Evolutionary conservation across 2,888 invertebrate genomes (phyloP).

Genomic region (Trachelus troglodyta): DNA sequence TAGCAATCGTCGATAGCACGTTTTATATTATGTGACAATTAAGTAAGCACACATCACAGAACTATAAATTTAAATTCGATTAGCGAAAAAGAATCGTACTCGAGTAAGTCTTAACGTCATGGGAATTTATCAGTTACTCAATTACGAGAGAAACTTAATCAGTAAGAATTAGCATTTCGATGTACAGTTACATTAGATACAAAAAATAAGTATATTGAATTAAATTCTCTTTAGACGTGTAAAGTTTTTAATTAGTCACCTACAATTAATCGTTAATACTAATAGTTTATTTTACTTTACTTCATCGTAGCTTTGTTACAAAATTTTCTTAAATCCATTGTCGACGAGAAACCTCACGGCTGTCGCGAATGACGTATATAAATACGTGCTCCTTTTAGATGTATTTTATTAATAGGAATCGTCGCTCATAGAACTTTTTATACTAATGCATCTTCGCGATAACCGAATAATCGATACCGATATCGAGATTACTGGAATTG

Average conservation of each 20-base stretch:
- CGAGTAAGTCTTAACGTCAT: not conserved
- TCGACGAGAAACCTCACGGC: not conserved
- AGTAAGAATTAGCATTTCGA: not conserved
- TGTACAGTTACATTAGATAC: conserved; percentile 3
- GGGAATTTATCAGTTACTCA: not conserved
- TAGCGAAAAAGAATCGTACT: not conserved
- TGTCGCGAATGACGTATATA: not conserved
- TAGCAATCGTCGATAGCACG: not conserved
- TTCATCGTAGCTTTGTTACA: conserved; percentile 2
- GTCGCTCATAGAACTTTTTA: conserved; percentile 32
- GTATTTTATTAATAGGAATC: conserved; percentile 29
- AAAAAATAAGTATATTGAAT: not conserved
- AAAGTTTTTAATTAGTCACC: not conserved
- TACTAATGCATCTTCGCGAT: conserved; percentile 32
- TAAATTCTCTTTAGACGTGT: not conserved
- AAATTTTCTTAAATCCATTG: not conserved
- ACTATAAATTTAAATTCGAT: not conserved
- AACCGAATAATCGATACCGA: conserved; percentile 15
- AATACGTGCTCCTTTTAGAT: conserved; percentile 5
- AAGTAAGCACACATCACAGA: not conserved
- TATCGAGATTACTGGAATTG: conserved; percentile 25
- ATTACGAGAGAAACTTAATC: not conserved
- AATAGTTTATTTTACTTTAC: not conserved
- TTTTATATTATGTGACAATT: not conserved
- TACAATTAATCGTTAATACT: not conserved